These are phyloP conservation scores for Suricata suricatta DNA, from an alignment of 2,113 vertebrate genomes.

Conservation along the genomic window DNA sequence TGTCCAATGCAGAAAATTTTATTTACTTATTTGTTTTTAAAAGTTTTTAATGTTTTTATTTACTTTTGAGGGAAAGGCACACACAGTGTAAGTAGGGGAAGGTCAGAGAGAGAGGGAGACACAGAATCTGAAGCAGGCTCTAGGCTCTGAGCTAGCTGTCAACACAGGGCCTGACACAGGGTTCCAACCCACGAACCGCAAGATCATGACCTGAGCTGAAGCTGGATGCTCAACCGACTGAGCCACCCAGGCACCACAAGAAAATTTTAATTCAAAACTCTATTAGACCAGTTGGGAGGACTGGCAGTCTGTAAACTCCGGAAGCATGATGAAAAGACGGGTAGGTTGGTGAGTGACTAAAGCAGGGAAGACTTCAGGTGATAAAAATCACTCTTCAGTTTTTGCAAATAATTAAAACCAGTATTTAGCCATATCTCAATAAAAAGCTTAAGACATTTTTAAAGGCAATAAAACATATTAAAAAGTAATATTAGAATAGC, in stretches of 20 bases:
- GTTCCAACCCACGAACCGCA: no score
- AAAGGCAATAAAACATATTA: constrained; percentile 47
- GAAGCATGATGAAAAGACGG: not conserved
- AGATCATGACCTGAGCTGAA: no score
- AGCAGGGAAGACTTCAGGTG: not conserved
- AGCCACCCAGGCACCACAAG: not conserved
- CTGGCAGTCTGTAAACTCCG: not conserved
- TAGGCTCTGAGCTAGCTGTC: no score
- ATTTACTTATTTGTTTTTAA: not conserved
- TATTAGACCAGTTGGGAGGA: not conserved
- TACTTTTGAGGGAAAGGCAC: no score
- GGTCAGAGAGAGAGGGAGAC: no score
- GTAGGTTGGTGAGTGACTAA: not conserved
- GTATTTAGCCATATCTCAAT: not conserved
- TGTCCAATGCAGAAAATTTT: not conserved
- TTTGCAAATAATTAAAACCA: constrained; percentile 51
- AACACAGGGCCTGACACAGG: no score
- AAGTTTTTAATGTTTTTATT: no score
- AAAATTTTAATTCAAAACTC: not conserved
- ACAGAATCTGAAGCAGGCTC: no score
- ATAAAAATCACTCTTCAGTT: not conserved
- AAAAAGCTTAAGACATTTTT: constrained; percentile 45
- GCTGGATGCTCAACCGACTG: no score
- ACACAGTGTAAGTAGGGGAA: no score
- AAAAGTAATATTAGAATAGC: constrained; percentile 20